A percentile compares a stretch with the other conserved stretches of the same genome.
Conservation (phyloP, 2,888 invertebrate species). For the Dynastes hyllus region DNA sequence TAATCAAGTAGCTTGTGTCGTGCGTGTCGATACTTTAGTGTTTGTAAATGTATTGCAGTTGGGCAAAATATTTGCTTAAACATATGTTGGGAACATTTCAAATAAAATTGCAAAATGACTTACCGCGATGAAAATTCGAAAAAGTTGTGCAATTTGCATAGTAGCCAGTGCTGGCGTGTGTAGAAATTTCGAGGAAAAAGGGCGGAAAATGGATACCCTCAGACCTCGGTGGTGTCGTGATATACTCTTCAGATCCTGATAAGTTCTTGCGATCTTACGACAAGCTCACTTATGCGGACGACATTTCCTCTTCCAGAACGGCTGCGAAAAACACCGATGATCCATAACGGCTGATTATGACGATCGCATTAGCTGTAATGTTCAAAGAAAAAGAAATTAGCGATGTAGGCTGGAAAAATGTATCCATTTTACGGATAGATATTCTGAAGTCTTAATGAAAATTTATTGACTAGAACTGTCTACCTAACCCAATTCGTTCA, state of each 20-base stretch:
- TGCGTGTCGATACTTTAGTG: no score
- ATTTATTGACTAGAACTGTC: neutral
- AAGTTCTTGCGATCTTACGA: neutral
- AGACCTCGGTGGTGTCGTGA: conserved; percentile 59
- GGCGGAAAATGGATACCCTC: conserved; percentile 63
- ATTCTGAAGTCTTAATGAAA: neutral
- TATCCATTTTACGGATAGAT: neutral
- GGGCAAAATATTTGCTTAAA: no score
- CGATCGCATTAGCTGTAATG: conserved; percentile 19
- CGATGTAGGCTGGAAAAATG: no score
- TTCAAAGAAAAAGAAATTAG: conserved; percentile 1
- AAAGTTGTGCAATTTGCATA: conserved; percentile 85
- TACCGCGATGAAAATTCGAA: conserved; percentile 85
- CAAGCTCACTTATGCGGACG: conserved; percentile 23
- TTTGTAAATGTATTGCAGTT: no score
- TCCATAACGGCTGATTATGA: conserved; percentile 20
- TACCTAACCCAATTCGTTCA: neutral
- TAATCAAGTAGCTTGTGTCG: no score
- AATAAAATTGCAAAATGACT: conserved; percentile 64
- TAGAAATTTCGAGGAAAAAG: conserved; percentile 72
- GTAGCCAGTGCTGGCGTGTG: conserved; percentile 80
- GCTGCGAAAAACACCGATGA: conserved; percentile 18
- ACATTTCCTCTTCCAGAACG: conserved; percentile 28
- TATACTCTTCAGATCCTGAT: neutral
- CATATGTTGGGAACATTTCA: no score